phyloP scores from a whole-genome alignment of 2,888 invertebrate species.

The Hypena proboscidalis region DNA sequence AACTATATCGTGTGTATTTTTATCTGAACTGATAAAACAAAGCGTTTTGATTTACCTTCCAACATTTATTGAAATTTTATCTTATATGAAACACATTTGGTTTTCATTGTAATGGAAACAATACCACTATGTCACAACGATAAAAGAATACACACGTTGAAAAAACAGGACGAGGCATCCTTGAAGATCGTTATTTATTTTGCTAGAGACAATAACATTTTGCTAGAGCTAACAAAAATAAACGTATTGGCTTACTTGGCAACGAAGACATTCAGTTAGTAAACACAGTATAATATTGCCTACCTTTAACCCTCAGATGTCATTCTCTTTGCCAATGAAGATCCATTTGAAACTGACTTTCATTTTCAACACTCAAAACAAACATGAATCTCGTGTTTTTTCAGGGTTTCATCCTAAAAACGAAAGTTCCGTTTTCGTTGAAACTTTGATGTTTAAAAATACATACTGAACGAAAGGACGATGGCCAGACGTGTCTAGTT shows the following conservation, averaged over 20 bases:
- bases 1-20: too few species aligned
- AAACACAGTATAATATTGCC: not conserved
- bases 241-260: slow-evolving; percentile 10
- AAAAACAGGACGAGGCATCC: slow-evolving; percentile 6
- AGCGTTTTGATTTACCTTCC: too few species aligned
- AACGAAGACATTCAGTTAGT: slow-evolving; percentile 1
- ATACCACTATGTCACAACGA: slow-evolving; percentile 5
- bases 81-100: too few species aligned
- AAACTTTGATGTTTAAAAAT: slow-evolving; percentile 22
- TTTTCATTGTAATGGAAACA: slow-evolving; percentile 7
- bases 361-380: slow-evolving; percentile 5
- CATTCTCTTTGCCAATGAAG: not conserved
- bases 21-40: too few species aligned
- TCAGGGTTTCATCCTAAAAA: not conserved
- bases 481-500: slow-evolving; percentile 17
- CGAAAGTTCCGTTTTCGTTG: not conserved
- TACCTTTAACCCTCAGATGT: slow-evolving; percentile 1
- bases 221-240: slow-evolving; percentile 17
- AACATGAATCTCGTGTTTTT: not conserved
- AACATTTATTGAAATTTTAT: too few species aligned
- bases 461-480: slow-evolving; percentile 17
- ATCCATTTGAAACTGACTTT: not conserved
- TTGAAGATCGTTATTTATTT: slow-evolving; percentile 19
- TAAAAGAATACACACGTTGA: slow-evolving; percentile 13
- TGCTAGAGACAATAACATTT: slow-evolving; percentile 4